Conservation (phyloP, 1,140 invertebrate genomes). For the Macrobrachium rosenbergii region DNA sequence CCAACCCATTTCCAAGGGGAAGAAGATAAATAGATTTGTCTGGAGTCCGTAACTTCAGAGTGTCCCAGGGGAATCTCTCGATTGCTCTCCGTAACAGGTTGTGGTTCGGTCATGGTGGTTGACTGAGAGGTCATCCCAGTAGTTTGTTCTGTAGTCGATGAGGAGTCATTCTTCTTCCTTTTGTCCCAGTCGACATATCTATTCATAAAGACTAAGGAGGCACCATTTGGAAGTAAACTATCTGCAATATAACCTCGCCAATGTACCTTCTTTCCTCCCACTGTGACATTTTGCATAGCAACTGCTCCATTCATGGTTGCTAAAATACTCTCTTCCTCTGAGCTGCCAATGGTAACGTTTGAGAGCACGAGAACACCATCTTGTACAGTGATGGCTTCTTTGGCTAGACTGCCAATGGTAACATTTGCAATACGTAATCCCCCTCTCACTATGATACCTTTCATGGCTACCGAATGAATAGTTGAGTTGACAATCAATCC, state of each 20-base stretch:
- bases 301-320: slow-evolving; percentile 28
- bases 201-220: slow-evolving; percentile 38
- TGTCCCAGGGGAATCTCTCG: background rate
- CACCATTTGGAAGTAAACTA: background rate
- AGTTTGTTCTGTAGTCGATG: background rate
- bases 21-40: background rate
- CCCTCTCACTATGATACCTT: slow-evolving; percentile 27
- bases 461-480: slow-evolving; percentile 3
- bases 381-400: slow-evolving; percentile 17
- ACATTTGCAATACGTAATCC: slow-evolving; percentile 29
- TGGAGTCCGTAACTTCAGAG: background rate
- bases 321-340: slow-evolving; percentile 33
- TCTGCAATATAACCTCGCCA: slow-evolving; percentile 43
- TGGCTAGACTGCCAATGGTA: slow-evolving; percentile 29
- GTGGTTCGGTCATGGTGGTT: background rate
- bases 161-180: background rate
- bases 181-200: background rate
- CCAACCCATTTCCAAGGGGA: slow-evolving; percentile 49
- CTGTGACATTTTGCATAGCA: slow-evolving; percentile 44
- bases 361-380: slow-evolving; percentile 33
- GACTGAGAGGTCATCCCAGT: background rate
- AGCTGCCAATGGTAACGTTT: slow-evolving; percentile 24
- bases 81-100: background rate
- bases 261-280: slow-evolving; percentile 29
- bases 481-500: slow-evolving; percentile 37